Conservation (phyloP, 2,888 invertebrate species). For the Heliconius ethilla region DNA sequence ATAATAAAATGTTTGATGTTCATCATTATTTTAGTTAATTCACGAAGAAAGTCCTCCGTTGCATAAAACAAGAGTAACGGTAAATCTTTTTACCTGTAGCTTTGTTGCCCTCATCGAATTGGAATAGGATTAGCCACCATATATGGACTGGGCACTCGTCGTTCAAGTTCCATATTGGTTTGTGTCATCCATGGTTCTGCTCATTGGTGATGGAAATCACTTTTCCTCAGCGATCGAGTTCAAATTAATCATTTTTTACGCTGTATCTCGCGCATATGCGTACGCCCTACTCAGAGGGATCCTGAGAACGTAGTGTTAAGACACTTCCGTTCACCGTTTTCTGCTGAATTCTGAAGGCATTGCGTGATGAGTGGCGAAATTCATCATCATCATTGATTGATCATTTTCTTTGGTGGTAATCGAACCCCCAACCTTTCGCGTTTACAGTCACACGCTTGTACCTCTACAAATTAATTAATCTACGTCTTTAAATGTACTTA, state of each 20-base stretch:
- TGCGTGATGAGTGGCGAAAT: no score
- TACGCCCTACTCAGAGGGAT: no score
- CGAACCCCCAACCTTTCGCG: no score
- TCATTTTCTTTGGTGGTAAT: no score
- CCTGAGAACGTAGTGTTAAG: no score
- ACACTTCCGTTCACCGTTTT: no score
- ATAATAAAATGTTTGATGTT: not conserved
- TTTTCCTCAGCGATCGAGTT: slow-evolving; percentile 43
- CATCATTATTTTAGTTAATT: not conserved
- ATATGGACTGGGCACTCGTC: slow-evolving; percentile 45
- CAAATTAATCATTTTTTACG: slow-evolving; percentile 33
- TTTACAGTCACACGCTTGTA: no score
- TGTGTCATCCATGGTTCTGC: slow-evolving; percentile 48
- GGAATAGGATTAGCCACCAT: slow-evolving; percentile 46
- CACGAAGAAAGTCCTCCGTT: not conserved
- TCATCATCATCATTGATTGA: no score
- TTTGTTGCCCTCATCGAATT: slow-evolving; percentile 42
- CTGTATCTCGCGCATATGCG: no score
- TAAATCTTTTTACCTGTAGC: slow-evolving; percentile 32
- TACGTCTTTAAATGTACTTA: not conserved
- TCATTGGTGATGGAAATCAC: slow-evolving; percentile 46
- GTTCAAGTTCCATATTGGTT: slow-evolving; percentile 51
- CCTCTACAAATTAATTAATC: no score
- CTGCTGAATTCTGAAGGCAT: no score
- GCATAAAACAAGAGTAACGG: not conserved